phyloP scores from a whole-genome alignment of 2,888 invertebrate genomes.

The Rugalucina vietnamica region DNA sequence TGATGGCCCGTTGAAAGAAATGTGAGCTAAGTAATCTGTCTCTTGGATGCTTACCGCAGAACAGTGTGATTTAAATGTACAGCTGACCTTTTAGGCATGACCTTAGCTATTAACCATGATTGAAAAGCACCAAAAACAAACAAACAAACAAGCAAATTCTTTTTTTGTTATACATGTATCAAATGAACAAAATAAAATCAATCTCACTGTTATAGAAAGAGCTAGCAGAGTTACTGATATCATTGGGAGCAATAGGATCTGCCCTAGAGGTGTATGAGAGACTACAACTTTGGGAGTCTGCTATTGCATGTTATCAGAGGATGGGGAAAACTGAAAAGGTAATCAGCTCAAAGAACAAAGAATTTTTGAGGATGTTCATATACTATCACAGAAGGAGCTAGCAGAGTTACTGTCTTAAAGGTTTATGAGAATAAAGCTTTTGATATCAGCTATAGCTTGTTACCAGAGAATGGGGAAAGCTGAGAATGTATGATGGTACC shows the following conservation, averaged over 20 bases:
- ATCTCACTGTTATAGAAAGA: conserved; percentile 86
- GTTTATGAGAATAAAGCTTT: conserved; percentile 88
- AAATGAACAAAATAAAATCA: too few relatives aligned
- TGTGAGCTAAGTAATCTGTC: too few relatives aligned
- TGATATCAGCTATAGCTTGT: conserved; percentile 97
- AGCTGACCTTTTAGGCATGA: too few relatives aligned
- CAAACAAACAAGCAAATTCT: too few relatives aligned
- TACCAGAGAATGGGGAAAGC: conserved; percentile 92
- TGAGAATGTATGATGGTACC: conserved; percentile 93
- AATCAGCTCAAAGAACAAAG: too few relatives aligned
- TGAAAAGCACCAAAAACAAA: too few relatives aligned
- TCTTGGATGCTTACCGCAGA: too few relatives aligned
- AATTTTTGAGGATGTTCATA: too few relatives aligned
- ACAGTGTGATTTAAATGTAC: too few relatives aligned
- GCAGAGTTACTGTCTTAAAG: conserved; percentile 89
- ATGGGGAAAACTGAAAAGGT: conserved; percentile 93
- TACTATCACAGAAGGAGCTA: conserved; percentile 87
- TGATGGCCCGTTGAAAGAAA: too few relatives aligned
- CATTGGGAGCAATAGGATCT: conserved; percentile 92
- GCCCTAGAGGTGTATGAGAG: conserved; percentile 86
- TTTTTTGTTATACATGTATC: too few relatives aligned
- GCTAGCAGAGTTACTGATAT: conserved; percentile 91
- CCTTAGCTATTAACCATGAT: too few relatives aligned
- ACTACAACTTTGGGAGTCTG: conserved; percentile 95
- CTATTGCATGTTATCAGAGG: conserved; percentile 94